These are phyloP conservation scores for Camponotus floridanus DNA, from an alignment of 1,140 invertebrate genomes.

Conservation along the genomic window DNA sequence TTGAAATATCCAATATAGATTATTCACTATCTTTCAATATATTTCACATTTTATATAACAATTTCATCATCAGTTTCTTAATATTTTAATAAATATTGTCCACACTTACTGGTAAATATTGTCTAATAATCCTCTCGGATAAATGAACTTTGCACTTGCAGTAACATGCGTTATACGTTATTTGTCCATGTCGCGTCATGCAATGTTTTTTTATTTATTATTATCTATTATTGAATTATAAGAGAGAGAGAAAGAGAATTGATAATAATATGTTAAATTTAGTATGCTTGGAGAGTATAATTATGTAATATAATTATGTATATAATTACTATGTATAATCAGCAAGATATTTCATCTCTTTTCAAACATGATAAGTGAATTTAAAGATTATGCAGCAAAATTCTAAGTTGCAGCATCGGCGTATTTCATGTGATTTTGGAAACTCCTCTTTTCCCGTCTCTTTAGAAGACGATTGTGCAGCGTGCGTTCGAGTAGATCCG, in stretches of 20 bases:
- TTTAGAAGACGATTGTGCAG: constrained; percentile 29
- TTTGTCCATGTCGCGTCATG: not conserved
- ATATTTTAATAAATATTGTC: constrained; percentile 31
- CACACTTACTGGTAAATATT: constrained; percentile 1
- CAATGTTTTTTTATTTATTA: constrained; percentile 17
- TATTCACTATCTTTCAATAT: not conserved
- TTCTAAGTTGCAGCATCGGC: not conserved
- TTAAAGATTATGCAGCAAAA: not conserved
- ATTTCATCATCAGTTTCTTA: constrained; percentile 18
- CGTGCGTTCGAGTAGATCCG: constrained; percentile 27
- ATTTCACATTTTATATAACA: constrained; percentile 3
- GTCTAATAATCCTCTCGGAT: constrained; percentile 1
- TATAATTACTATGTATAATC: not conserved
- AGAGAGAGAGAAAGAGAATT: not conserved
- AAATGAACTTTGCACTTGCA: constrained; percentile 7
- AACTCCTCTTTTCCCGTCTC: not conserved
- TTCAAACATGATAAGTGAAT: not conserved
- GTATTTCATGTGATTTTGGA: not conserved
- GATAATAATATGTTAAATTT: constrained; percentile 9
- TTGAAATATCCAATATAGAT: too few relatives aligned
- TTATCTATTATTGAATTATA: constrained; percentile 9
- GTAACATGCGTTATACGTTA: not conserved
- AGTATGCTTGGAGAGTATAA: not conserved
- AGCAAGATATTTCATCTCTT: not conserved
- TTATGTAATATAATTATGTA: not conserved